Conservation (phyloP, 2,888 invertebrate genomes). For the Laothoe populi region DNA sequence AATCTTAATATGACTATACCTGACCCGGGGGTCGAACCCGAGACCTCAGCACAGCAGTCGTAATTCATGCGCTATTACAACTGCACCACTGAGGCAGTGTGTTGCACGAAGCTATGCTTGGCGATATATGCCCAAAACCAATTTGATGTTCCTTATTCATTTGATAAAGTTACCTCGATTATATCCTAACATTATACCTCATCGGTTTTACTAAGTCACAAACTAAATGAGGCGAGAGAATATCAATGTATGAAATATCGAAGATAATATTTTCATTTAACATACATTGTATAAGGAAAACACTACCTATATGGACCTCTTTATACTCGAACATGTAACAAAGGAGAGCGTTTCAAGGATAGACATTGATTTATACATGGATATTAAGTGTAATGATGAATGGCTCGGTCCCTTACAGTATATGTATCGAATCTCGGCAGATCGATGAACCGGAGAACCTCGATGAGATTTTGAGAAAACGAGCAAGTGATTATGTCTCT, state of each 20-base stretch:
- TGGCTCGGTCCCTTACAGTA: neutral
- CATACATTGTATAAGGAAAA: neutral
- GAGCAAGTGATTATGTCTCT: too few relatives aligned
- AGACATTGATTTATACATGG: slow-evolving; percentile 20
- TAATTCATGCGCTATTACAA: too few relatives aligned
- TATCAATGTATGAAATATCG: neutral
- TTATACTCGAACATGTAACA: slow-evolving; percentile 4
- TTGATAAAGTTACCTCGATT: too few relatives aligned
- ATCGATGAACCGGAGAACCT: neutral
- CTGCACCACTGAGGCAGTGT: too few relatives aligned
- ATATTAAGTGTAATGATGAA: slow-evolving; percentile 7
- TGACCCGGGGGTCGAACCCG: too few relatives aligned
- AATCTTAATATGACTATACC: too few relatives aligned
- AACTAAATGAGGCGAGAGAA: neutral
- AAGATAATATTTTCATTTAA: neutral
- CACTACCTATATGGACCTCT: neutral
- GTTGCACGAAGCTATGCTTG: too few relatives aligned
- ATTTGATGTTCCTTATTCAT: too few relatives aligned
- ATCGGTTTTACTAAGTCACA: neutral
- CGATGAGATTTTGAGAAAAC: too few relatives aligned
- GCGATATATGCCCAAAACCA: too few relatives aligned
- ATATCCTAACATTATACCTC: too few relatives aligned
- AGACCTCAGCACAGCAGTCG: too few relatives aligned
- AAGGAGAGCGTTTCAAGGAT: neutral
- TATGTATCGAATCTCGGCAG: neutral